These are phyloP conservation scores for Spisula solida DNA, from an alignment of 2,888 invertebrate species.

Conservation along the genomic window DNA sequence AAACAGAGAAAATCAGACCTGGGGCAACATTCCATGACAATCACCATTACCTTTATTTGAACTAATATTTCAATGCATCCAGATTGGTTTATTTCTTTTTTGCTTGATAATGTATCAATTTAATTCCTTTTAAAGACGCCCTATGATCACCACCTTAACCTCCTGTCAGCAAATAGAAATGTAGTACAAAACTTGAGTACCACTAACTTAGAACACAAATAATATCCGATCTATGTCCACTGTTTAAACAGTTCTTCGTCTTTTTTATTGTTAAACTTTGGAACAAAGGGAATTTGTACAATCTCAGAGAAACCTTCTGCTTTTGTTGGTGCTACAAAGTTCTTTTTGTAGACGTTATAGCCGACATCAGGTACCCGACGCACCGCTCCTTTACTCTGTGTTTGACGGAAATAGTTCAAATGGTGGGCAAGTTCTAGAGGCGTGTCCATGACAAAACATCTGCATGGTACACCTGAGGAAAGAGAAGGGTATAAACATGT, in stretches of 20 bases:
- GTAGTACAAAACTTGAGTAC: too few relatives aligned
- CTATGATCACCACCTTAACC: too few relatives aligned
- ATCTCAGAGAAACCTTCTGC: constrained; percentile 84
- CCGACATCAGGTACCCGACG: constrained; percentile 86
- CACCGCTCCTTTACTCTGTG: constrained; percentile 81
- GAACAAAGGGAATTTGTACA: constrained; percentile 79
- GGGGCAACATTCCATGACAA: too few relatives aligned
- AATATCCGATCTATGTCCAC: constrained; percentile 77
- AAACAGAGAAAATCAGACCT: too few relatives aligned
- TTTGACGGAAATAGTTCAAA: constrained; percentile 84
- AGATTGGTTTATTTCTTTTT: too few relatives aligned
- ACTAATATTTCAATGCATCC: too few relatives aligned
- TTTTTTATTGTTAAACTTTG: constrained; percentile 78
- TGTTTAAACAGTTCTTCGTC: constrained; percentile 82
- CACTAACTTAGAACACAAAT: not conserved
- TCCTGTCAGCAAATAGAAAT: too few relatives aligned
- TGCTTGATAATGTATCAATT: too few relatives aligned
- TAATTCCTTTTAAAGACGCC: too few relatives aligned
- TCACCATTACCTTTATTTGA: too few relatives aligned
- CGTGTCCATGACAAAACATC: constrained; percentile 84
- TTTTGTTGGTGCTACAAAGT: constrained; percentile 80
- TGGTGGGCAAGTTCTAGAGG: constrained; percentile 83
- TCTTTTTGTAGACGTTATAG: constrained; percentile 85
- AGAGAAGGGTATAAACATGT: not conserved
- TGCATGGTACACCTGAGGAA: constrained; percentile 79